Conservation (phyloP, 2,797 vertebrate species). For the Babyrousa celebensis region DNA sequence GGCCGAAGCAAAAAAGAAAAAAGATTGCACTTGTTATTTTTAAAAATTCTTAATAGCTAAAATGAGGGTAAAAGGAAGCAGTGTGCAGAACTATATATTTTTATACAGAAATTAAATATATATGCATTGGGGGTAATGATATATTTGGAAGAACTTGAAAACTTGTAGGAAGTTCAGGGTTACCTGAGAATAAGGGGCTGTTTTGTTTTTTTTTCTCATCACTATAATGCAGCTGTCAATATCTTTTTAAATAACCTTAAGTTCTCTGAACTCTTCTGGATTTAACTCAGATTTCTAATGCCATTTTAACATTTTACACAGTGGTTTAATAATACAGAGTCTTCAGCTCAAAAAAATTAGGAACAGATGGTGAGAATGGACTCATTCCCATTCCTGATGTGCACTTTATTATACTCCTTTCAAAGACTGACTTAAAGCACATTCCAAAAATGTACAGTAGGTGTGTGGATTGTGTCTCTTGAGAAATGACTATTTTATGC, state of each 20-base stretch:
- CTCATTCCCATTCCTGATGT: slow-evolving; percentile 88
- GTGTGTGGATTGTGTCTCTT: slow-evolving; percentile 80
- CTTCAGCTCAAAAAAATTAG: slow-evolving; percentile 88
- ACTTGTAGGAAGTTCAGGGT: background rate
- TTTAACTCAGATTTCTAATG: slow-evolving; percentile 83
- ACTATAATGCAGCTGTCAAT: slow-evolving; percentile 23
- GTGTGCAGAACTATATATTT: background rate
- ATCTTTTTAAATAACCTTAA: slow-evolving; percentile 74
- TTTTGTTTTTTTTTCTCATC: background rate
- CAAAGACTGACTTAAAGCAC: slow-evolving; percentile 85
- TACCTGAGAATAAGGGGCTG: slow-evolving; percentile 41
- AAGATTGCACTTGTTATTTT: too few species aligned
- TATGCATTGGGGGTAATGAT: background rate
- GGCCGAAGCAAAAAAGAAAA: too few species aligned
- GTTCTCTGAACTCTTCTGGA: slow-evolving; percentile 76
- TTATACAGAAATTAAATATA: slow-evolving; percentile 52
- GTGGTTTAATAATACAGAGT: slow-evolving; percentile 88
- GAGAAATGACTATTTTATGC: slow-evolving; percentile 71
- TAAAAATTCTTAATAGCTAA: slow-evolving; percentile 28
- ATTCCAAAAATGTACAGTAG: slow-evolving; percentile 85
- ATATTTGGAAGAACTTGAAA: slow-evolving; percentile 42
- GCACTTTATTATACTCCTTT: slow-evolving; percentile 84
- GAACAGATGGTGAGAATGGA: slow-evolving; percentile 89
- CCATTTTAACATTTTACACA: slow-evolving; percentile 83
- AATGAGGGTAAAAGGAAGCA: slow-evolving; percentile 32